phyloP scores from a whole-genome alignment of 2,797 vertebrate species.

The Botia almorhae region DNA sequence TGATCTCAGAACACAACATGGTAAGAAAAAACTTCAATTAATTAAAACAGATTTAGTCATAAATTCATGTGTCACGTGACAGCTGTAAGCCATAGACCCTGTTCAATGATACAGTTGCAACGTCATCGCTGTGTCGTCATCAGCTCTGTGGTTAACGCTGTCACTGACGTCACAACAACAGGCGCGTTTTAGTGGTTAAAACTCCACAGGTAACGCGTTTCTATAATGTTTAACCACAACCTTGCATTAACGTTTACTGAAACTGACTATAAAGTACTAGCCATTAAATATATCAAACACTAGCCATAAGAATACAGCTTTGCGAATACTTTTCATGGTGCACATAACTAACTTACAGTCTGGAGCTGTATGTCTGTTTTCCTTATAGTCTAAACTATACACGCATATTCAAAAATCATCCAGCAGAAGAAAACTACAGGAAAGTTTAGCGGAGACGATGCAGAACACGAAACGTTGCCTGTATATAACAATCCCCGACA shows the following conservation, averaged over 20 bases:
- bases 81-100: background rate
- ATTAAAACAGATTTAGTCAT: background rate
- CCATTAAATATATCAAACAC: too few relatives aligned
- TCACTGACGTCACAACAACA: constrained; percentile 7
- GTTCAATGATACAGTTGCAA: background rate
- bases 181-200: background rate
- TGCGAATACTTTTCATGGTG: too few relatives aligned
- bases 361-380: background rate
- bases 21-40: background rate
- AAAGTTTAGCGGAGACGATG: constrained; percentile 3
- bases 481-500: constrained; percentile 22
- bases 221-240: background rate
- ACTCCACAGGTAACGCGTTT: background rate
- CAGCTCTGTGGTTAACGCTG: too few relatives aligned
- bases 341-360: background rate
- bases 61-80: background rate
- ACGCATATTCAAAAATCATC: background rate
- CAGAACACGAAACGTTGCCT: constrained; percentile 8
- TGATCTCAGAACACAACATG: background rate
- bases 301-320: too few relatives aligned
- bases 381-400: background rate
- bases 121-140: background rate
- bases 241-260: too few relatives aligned
- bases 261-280: too few relatives aligned
- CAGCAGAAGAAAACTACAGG: background rate